Evolutionary conservation across 2,888 invertebrate genomes (phyloP).

Genomic region (Tenthredo notha): DNA sequence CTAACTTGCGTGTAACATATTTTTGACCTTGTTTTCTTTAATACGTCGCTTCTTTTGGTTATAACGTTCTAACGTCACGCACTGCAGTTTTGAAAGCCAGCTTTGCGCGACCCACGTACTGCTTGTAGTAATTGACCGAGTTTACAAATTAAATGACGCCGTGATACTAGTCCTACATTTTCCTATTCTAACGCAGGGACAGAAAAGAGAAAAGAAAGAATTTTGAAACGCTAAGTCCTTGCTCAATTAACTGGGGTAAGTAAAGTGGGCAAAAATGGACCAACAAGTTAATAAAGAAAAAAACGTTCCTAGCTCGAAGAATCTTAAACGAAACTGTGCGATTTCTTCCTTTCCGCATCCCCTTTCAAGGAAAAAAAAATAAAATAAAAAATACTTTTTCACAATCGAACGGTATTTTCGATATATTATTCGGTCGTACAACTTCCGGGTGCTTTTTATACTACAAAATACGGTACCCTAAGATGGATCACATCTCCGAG

Average conservation of each 20-base stretch:
- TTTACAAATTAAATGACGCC: slow-evolving; percentile 5
- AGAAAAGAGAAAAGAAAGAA: neutral
- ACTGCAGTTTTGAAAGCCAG: slow-evolving; percentile 4
- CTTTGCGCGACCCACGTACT: neutral
- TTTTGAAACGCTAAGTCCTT: neutral
- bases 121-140: neutral
- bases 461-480: neutral
- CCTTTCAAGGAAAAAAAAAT: neutral
- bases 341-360: no score
- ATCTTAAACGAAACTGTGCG: neutral
- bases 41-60: slow-evolving; percentile 31
- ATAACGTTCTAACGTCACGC: slow-evolving; percentile 34
- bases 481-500: neutral
- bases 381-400: neutral
- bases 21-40: slow-evolving; percentile 15
- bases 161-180: neutral
- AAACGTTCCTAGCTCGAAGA: neutral
- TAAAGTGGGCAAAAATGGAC: neutral
- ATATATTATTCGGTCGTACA: neutral
- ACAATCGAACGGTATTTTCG: neutral
- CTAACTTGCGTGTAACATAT: slow-evolving; percentile 30
- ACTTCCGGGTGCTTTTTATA: slow-evolving; percentile 3
- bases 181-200: neutral
- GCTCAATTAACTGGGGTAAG: neutral
- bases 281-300: neutral